phyloP scores from a whole-genome alignment of 2,797 vertebrate species.

The Coccyzus lansbergi region DNA sequence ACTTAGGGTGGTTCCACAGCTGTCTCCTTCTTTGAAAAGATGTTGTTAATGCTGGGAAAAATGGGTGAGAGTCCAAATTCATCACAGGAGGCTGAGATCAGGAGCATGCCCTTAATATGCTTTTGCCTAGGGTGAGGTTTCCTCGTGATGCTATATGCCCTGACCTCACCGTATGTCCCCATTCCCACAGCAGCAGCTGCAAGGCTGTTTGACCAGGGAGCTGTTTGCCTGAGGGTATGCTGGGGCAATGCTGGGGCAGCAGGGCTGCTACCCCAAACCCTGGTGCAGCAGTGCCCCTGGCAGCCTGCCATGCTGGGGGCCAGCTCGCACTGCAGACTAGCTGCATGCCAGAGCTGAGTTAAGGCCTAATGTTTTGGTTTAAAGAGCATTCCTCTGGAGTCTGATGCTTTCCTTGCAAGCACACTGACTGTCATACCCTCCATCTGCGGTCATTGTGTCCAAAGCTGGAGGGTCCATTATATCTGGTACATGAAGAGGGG shows the following conservation, averaged over 20 bases:
- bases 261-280: rapidly evolving
- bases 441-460: rapidly evolving
- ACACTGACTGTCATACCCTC: rapidly evolving
- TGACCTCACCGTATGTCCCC: rapidly evolving
- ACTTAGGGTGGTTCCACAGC: background rate
- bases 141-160: rapidly evolving
- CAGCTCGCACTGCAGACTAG: background rate
- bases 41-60: background rate
- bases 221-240: background rate
- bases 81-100: background rate
- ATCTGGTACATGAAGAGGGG: rapidly evolving
- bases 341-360: rapidly evolving
- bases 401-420: rapidly evolving
- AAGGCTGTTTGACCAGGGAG: background rate
- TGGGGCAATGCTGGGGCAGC: background rate
- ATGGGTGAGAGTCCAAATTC: background rate
- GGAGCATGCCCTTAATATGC: background rate
- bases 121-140: background rate
- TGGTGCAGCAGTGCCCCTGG: rapidly evolving
- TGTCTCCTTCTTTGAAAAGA: background rate
- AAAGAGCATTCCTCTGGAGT: background rate
- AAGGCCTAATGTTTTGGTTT: rapidly evolving
- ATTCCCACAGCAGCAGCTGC: rapidly evolving
- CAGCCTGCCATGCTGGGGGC: background rate
- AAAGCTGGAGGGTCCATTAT: background rate